A percentile compares a stretch with the other conserved stretches of the same genome.
Conservation (phyloP, 2,113 vertebrate genomes). For the Notothenia rossii region DNA sequence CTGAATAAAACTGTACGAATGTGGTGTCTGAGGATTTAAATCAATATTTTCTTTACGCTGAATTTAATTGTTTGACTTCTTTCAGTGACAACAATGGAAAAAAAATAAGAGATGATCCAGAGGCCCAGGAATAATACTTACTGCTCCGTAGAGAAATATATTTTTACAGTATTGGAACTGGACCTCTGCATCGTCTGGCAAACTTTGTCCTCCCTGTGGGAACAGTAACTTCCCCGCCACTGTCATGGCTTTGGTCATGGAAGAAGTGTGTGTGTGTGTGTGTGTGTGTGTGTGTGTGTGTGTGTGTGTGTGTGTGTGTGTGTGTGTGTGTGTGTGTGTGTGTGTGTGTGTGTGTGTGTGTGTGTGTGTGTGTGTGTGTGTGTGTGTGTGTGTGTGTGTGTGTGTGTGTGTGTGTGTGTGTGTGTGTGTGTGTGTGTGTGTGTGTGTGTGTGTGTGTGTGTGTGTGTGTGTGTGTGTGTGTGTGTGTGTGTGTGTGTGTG, state of each 20-base stretch:
- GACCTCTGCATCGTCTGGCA: slow-evolving; percentile 28
- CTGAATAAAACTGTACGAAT: not conserved
- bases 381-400: no score
- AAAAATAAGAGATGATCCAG: not conserved
- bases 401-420: no score
- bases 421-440: no score
- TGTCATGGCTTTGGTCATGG: slow-evolving; percentile 11
- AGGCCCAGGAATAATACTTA: not conserved
- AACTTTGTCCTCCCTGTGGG: slow-evolving; percentile 30
- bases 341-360: no score
- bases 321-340: no score
- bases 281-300: slow-evolving; percentile 6
- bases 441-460: no score
- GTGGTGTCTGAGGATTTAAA: not conserved
- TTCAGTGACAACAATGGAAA: not conserved
- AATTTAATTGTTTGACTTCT: not conserved
- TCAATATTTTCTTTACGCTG: not conserved
- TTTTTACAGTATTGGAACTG: not conserved
- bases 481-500: no score
- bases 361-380: not conserved
- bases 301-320: no score
- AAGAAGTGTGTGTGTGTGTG: not conserved
- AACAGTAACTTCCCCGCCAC: slow-evolving; percentile 22
- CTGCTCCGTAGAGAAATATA: not conserved
- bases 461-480: no score